Base-by-base conservation (phyloP, 1,140 invertebrate species). In the Macrobrachium rosenbergii region DNA sequence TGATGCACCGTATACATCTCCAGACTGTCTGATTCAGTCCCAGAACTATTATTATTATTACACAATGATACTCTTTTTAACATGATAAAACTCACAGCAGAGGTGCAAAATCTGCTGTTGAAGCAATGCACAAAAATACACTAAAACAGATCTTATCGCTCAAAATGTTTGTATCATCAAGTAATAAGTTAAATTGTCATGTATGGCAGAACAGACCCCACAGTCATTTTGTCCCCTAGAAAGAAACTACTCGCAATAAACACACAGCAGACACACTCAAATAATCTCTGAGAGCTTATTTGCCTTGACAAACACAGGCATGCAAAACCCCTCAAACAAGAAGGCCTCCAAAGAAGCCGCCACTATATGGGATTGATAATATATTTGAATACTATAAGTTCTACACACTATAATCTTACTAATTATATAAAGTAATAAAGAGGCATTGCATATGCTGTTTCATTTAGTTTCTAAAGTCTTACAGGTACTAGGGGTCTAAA, bases 361-460 rank as follows among this genome's bases (percentile, higher is more conserved):
- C 83, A 86, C 77, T 86, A 80, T 80, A 86, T 78, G 67, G 43
- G 64, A 69, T 80, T 80, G 83, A 80, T 79, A 69, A 86, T 82
- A 82, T 86, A 86, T 86, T 79, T 86, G 83, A 86, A 86, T 86
- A 80, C 83, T 86, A 86, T 86, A 62, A 86, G 77, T 80, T 79
- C 83, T 86, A 86, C 83, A 86, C 83, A 80, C 83, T 86, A 86
- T 79, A 80, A 80, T 86, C 77, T 72, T 86, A 86, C 23, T 79
- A 84, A 84, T 84, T 72, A 86, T 86, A 86, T 80, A 86, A 86
- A 86, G 83, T 86, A 86, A 86, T 86, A 80, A 83, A 85, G 83
- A 86, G 83, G 76, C 83, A 80, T 86, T 86, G 83, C 83, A 86
- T 86, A 86, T 86, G 83, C 83, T 79, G 77, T 73, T 86, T 86